Evolutionary conservation across 2,888 invertebrate species (phyloP).

Genomic region (Lycophotia porphyrea): DNA sequence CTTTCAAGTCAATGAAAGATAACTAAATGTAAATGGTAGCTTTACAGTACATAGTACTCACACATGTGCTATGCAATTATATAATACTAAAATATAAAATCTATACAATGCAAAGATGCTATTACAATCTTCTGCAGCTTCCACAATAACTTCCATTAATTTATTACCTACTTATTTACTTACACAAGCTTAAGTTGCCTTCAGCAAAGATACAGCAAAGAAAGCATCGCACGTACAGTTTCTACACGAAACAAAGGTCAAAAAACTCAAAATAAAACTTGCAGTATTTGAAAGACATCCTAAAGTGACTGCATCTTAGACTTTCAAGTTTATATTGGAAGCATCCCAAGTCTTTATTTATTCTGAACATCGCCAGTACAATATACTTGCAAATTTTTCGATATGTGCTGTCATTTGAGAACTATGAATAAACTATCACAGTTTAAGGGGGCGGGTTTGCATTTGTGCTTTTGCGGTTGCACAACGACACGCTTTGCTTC

Average conservation of each 20-base stretch:
- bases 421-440: conserved; percentile 68
- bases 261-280: conserved; percentile 12
- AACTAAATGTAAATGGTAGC: no score
- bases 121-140: no score
- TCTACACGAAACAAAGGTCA: conserved; percentile 2
- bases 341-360: conserved; percentile 58
- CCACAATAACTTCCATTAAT: no score
- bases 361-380: conserved; percentile 64
- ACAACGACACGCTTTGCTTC: no score
- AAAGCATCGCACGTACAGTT: background rate
- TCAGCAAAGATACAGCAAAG: background rate
- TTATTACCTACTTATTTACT: background rate
- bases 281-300: conserved; percentile 13
- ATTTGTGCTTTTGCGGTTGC: no score
- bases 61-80: no score
- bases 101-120: no score
- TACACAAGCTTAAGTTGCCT: background rate
- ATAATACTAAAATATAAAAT: no score
- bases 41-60: no score
- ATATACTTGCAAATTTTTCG: conserved; percentile 73
- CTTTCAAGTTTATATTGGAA: conserved; percentile 45
- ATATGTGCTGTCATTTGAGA: conserved; percentile 66
- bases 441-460: no score
- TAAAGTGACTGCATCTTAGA: conserved; percentile 31
- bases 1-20: no score